Evolutionary conservation across 2,113 vertebrate species (phyloP).

Genomic region (Hipposideros armiger): DNA sequence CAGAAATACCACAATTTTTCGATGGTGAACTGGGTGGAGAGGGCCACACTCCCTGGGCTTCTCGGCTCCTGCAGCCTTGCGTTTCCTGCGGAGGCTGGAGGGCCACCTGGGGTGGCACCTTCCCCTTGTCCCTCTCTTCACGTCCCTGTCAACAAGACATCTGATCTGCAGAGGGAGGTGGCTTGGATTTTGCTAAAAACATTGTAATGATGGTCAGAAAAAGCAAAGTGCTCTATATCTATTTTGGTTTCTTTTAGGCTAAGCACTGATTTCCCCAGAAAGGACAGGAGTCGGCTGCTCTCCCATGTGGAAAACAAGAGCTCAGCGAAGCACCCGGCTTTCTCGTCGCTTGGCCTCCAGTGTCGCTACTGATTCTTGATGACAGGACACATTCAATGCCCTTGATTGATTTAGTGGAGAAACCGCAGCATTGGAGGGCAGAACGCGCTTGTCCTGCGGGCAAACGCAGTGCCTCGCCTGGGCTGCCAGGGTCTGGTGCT

Average conservation of each 20-base stretch:
- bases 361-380: constrained; percentile 27
- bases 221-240: constrained; percentile 11
- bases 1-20: neutral
- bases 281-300: neutral
- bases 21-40: neutral
- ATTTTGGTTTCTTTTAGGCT: constrained; percentile 66
- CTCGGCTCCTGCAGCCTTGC: neutral
- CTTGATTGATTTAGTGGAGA: constrained; percentile 61
- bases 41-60: accelerated
- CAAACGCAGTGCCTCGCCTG: accelerated
- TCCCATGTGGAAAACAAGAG: neutral
- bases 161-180: neutral
- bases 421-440: neutral
- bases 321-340: neutral
- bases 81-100: neutral
- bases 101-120: neutral
- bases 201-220: constrained; percentile 22
- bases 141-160: neutral
- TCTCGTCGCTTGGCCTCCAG: constrained; percentile 47
- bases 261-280: constrained; percentile 67
- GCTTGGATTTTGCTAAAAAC: constrained; percentile 52
- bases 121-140: neutral
- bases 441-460: neutral
- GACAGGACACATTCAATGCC: constrained; percentile 66
- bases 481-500: neutral